Evolutionary conservation across 2,797 vertebrate species (phyloP).

Genomic region (Morelia viridis): DNA sequence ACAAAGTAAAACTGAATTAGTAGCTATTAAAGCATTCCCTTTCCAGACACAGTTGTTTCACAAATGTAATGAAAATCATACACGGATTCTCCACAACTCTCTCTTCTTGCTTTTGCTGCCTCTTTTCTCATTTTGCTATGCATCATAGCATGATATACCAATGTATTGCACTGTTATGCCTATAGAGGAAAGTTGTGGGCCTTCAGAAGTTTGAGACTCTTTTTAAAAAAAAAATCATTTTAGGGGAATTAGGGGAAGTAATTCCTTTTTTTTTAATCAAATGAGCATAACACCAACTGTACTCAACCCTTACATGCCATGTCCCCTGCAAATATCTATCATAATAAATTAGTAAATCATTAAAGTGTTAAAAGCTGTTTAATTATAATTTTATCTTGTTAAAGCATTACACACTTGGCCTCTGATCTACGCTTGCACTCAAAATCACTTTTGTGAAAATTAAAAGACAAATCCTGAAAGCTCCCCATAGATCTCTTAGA

Average conservation of each 20-base stretch:
- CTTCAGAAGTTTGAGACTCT: not conserved
- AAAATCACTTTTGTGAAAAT: not conserved
- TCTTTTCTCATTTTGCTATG: not conserved
- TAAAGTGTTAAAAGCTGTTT: not conserved
- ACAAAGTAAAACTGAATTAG: not conserved
- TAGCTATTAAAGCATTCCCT: not conserved
- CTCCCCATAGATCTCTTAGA: not conserved
- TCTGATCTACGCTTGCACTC: not conserved
- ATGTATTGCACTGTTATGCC: not conserved
- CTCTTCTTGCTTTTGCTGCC: not conserved
- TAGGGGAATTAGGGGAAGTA: not conserved
- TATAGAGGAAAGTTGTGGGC: not conserved
- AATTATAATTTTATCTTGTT: not conserved
- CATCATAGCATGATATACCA: not conserved
- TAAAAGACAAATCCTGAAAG: not conserved
- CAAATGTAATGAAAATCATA: not conserved
- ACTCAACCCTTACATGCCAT: not conserved
- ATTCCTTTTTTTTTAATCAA: not conserved
- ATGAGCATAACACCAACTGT: not conserved
- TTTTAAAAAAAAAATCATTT: not conserved
- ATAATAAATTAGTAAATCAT: not conserved
- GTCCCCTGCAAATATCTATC: not conserved
- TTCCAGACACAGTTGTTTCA: not conserved
- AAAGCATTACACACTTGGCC: not conserved
- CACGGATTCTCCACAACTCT: not conserved